Evolutionary conservation across 1,140 invertebrate genomes (phyloP).

Genomic region (Stegodyphus dumicola): DNA sequence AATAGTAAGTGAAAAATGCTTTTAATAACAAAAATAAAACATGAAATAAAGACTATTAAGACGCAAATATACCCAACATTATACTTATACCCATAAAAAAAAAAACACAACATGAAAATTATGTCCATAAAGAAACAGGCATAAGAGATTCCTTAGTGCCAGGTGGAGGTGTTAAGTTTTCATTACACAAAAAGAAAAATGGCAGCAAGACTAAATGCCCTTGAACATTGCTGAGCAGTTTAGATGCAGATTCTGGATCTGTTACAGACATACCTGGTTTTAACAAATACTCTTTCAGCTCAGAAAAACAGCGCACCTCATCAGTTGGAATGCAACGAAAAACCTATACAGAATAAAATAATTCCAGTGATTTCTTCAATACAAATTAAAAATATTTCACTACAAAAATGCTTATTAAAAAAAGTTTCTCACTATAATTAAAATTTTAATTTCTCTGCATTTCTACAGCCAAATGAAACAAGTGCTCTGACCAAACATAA

Average conservation of each 20-base stretch:
- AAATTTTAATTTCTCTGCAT: too few species aligned
- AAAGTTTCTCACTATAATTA: too few species aligned
- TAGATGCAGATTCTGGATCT: constrained; percentile 77
- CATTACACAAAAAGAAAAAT: constrained; percentile 84
- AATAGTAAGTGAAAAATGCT: too few species aligned
- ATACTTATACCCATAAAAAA: too few species aligned
- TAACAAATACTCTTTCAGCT: constrained; percentile 80
- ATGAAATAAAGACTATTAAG: too few species aligned
- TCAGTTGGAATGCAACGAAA: constrained; percentile 88
- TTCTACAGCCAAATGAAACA: too few species aligned
- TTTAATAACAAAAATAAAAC: too few species aligned
- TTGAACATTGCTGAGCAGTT: constrained; percentile 79
- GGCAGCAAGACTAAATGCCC: constrained; percentile 89
- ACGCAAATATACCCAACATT: too few species aligned
- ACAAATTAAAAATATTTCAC: too few species aligned
- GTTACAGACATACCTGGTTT: constrained; percentile 75
- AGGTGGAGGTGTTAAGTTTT: constrained; percentile 81
- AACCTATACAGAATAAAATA: constrained; percentile 69
- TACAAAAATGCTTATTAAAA: too few species aligned
- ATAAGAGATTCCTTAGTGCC: constrained; percentile 79
- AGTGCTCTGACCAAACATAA: too few species aligned
- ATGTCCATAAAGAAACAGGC: constrained; percentile 71
- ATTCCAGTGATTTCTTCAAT: too few species aligned
- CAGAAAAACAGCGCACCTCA: constrained; percentile 78
- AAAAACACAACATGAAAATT: neutral